Evolutionary conservation across 2,888 invertebrate species (phyloP), one percentile per base, ranked within the genome.

Genomic region (Conops quadrifasciatus): DNA sequence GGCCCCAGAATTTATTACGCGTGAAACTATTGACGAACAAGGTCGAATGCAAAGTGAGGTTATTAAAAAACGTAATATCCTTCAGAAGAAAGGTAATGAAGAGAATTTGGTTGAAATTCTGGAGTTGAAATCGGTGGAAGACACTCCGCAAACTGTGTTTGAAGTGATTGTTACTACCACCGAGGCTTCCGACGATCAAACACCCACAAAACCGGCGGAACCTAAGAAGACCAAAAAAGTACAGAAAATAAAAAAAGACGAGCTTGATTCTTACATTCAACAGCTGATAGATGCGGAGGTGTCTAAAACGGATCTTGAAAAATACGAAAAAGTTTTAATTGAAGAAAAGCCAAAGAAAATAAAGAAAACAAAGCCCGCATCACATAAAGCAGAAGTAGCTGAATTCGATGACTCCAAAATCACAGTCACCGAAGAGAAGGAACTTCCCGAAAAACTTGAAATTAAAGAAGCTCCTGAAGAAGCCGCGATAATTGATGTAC

Each of bases 71-170:
- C 82, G 84, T n/a, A 80, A 81, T 71, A 79, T 87, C 73, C 73
- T 75, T 3, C 82, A 82, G 67, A 80, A 82, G 73, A 87, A 85
- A 26, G 88, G 87, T 73, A 82, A 84, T 49, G 81, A 85, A 75
- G 84, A 87, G 77, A 86, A 87, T 75, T 77, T 86, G 4, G 81
- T 87, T 16, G 86, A 87, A 79, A 85, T 87, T 70, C 78, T 84
- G 16, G 87, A 82, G 73, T 78, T 81, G 51, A 13, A 69, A 5
- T 77, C 83, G 70, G 11, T 26, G 2, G 82, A 83, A 74, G 85
- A 81, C 56, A 85, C 84, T 36, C 36, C 4, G 9, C 80, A 82
- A 76, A 86, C 88, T 56, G 76, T 87, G 72, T 85, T 85, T 74
- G 85, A 87, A 73, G 84, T 88, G 24, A 80, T 82, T 30, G 82